A percentile compares a stretch with the other conserved stretches of the same genome.
Evolutionary conservation across 1,140 invertebrate genomes (phyloP).

Genomic region (Anthonomus grandis): DNA sequence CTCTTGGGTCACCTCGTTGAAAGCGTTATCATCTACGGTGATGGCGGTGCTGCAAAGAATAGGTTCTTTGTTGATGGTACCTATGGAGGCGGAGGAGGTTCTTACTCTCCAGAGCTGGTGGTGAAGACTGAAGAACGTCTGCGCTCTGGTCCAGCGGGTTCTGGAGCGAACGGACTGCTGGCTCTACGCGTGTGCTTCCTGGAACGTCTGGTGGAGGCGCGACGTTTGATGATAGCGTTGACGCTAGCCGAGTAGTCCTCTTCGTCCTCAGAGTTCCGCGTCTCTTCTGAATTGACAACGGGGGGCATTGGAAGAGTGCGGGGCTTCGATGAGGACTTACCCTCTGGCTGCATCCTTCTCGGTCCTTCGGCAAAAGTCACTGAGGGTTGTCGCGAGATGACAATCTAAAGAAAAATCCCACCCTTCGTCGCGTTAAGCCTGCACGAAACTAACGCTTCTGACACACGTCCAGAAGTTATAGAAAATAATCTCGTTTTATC

Average conservation of each 20-base stretch:
- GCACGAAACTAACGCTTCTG: neutral
- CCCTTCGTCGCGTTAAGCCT: neutral
- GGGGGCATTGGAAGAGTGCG: neutral
- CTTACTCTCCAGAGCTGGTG: constrained; percentile 81
- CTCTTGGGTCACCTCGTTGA: constrained; percentile 66
- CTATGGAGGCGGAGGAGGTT: neutral
- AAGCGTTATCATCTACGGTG: constrained; percentile 63
- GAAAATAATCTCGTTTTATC: constrained; percentile 16
- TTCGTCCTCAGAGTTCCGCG: constrained; percentile 55
- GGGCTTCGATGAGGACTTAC: neutral
- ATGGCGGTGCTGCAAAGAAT: constrained; percentile 61
- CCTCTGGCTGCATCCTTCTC: neutral
- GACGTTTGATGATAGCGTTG: constrained; percentile 73
- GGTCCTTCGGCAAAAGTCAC: neutral
- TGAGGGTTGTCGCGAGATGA: neutral
- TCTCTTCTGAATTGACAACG: constrained; percentile 28
- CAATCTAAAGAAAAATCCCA: constrained; percentile 6
- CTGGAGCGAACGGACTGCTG: constrained; percentile 68
- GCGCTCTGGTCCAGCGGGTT: constrained; percentile 49
- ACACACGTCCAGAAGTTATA: neutral
- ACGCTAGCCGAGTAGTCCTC: constrained; percentile 81
- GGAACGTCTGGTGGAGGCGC: constrained; percentile 64
- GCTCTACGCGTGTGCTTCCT: constrained; percentile 57
- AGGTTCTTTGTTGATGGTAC: neutral
- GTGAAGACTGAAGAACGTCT: constrained; percentile 77